Percentiles rank a stretch among this genome's conserved stretches.
phyloP scores from a whole-genome alignment of 2,888 invertebrate species.

The Sisyra nigra region DNA sequence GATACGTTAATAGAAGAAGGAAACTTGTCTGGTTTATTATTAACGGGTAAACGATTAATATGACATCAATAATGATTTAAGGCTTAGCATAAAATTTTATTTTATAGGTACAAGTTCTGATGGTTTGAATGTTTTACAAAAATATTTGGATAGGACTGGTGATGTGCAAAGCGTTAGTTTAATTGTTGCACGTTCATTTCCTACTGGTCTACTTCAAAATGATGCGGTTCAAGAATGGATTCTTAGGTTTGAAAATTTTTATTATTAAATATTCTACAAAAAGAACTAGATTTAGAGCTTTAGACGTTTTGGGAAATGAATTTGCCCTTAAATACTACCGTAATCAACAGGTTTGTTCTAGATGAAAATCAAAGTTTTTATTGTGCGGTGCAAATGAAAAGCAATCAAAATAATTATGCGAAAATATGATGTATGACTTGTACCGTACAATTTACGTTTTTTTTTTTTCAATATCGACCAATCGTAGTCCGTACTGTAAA shows the following conservation, averaged over 20 bases:
- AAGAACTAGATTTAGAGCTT: too few relatives aligned
- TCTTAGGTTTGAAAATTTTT: constrained; percentile 29
- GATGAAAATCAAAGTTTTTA: too few relatives aligned
- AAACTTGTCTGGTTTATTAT: constrained; percentile 65
- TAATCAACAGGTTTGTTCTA: too few relatives aligned
- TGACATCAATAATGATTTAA: neutral
- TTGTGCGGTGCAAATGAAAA: too few relatives aligned
- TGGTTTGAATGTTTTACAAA: constrained; percentile 66
- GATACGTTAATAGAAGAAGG: constrained; percentile 58
- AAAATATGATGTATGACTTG: too few relatives aligned
- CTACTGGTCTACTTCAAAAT: constrained; percentile 48
- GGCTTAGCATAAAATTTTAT: neutral
- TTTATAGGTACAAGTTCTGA: constrained; percentile 48
- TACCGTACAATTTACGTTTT: too few relatives aligned
- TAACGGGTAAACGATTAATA: constrained; percentile 43
- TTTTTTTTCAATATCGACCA: too few relatives aligned
- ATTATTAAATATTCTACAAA: neutral
- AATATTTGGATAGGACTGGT: constrained; percentile 70
- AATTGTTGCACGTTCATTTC: constrained; percentile 60
- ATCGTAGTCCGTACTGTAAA: too few relatives aligned
- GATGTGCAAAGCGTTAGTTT: constrained; percentile 86
- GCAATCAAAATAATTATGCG: too few relatives aligned
- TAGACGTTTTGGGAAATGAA: neutral
- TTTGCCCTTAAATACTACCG: neutral
- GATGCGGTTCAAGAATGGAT: constrained; percentile 51